These are phyloP conservation scores for Saxicola maurus DNA, from an alignment of 2,797 vertebrate species.

Conservation along the genomic window DNA sequence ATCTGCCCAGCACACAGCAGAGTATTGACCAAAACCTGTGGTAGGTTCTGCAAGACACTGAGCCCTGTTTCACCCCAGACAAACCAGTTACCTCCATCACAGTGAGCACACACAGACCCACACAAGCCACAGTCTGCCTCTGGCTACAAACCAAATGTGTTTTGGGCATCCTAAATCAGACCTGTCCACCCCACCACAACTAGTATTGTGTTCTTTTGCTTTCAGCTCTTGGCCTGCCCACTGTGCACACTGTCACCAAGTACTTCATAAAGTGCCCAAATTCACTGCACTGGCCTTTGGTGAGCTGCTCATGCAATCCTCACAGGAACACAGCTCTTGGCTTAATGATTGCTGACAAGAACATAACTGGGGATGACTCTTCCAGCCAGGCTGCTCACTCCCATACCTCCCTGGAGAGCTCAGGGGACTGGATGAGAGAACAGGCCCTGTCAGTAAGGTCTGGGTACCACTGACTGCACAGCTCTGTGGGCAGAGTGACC, in stretches of 20 bases:
- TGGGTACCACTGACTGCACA: not conserved
- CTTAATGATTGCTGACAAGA: not conserved
- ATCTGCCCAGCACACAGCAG: not conserved
- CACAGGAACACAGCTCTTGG: not conserved
- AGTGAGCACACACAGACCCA: not conserved
- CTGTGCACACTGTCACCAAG: not conserved
- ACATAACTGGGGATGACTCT: not conserved
- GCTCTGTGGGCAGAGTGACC: not conserved
- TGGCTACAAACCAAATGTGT: not conserved
- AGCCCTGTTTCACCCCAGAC: not conserved
- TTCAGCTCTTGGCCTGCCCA: not conserved
- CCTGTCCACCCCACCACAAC: not conserved
- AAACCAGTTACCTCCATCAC: not conserved
- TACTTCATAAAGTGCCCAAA: not conserved
- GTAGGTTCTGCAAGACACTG: not conserved
- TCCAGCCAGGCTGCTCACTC: not conserved
- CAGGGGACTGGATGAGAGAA: not conserved
- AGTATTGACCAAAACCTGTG: fast-evolving
- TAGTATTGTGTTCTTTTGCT: not conserved
- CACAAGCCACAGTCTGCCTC: fast-evolving
- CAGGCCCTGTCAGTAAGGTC: not conserved
- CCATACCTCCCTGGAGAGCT: not conserved
- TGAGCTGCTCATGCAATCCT: not conserved
- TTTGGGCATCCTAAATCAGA: not conserved
- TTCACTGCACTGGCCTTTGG: not conserved